These are phyloP conservation scores for Rallus limicola DNA, from an alignment of 2,113 vertebrate species.

Conservation along the genomic window DNA sequence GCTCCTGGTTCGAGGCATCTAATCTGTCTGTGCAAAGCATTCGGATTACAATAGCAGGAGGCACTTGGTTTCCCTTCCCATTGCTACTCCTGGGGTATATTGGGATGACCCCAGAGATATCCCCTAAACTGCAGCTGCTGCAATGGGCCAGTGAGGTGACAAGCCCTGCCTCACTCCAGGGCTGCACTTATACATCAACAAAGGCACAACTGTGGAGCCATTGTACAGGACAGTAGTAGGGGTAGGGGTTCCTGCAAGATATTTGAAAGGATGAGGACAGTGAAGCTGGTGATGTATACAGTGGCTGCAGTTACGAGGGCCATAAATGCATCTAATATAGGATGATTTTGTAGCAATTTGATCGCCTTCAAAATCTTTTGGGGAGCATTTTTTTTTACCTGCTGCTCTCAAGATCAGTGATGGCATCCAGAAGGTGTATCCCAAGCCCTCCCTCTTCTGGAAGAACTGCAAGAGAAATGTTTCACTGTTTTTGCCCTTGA, in stretches of 20 bases:
- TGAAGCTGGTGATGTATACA: not conserved
- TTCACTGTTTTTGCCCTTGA: not conserved
- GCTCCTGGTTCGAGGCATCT: not conserved
- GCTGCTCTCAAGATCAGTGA: not conserved
- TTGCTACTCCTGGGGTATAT: not conserved
- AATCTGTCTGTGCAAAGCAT: not conserved
- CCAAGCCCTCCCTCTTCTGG: not conserved
- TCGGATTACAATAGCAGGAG: fast-evolving
- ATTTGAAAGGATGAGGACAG: not conserved
- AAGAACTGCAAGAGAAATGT: not conserved
- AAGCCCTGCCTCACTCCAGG: not conserved
- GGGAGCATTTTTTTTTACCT: not conserved
- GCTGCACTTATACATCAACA: not conserved
- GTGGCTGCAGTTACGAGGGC: not conserved
- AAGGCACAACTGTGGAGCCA: not conserved
- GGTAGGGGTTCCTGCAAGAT: not conserved
- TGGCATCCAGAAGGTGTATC: not conserved
- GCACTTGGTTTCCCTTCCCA: not conserved
- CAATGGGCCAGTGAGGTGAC: too few species aligned
- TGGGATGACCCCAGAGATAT: not conserved
- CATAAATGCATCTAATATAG: not conserved
- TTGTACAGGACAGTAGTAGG: not conserved
- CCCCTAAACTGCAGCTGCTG: not conserved
- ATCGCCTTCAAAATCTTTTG: not conserved
- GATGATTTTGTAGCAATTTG: not conserved